A percentile compares a stretch with the other conserved stretches of the same genome.
Evolutionary conservation across 1,140 invertebrate genomes (phyloP).

Genomic region (Aphelenchoides besseyi): DNA sequence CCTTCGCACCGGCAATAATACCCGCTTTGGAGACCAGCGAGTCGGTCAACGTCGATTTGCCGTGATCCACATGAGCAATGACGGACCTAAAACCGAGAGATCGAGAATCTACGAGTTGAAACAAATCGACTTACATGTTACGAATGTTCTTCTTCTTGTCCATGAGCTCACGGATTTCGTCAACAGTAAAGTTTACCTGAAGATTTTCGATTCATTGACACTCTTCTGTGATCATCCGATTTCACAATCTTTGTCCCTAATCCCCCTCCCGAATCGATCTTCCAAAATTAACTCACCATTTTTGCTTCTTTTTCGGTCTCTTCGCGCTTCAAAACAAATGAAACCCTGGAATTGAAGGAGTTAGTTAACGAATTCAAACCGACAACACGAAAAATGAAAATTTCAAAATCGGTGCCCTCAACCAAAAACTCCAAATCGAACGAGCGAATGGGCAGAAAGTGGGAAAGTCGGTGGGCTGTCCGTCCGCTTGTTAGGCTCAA

Average conservation of each 20-base stretch:
- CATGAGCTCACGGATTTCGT: slow-evolving; percentile 98
- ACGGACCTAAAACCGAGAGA: slow-evolving; percentile 71
- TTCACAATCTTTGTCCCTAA: neutral
- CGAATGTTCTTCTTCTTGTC: slow-evolving; percentile 98
- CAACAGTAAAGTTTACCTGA: slow-evolving; percentile 98
- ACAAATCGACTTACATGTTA: slow-evolving; percentile 74
- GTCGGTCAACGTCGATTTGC: slow-evolving; percentile 98
- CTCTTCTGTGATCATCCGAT: neutral
- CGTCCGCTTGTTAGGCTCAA: neutral
- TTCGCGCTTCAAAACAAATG: neutral
- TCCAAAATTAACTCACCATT: neutral
- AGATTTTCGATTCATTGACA: neutral
- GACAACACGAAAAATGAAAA: neutral
- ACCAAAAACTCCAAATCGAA: neutral
- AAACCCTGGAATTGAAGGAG: neutral
- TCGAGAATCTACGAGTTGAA: neutral
- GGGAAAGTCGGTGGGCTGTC: neutral
- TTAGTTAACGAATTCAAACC: neutral
- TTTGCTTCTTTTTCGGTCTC: neutral
- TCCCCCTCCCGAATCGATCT: neutral
- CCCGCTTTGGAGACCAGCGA: slow-evolving; percentile 98
- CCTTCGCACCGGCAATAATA: slow-evolving; percentile 96
- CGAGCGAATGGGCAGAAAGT: neutral
- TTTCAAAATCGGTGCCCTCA: neutral
- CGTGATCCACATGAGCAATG: slow-evolving; percentile 99